phyloP scores from a whole-genome alignment of 2,888 invertebrate species.

The Meteorus cinctellus region DNA sequence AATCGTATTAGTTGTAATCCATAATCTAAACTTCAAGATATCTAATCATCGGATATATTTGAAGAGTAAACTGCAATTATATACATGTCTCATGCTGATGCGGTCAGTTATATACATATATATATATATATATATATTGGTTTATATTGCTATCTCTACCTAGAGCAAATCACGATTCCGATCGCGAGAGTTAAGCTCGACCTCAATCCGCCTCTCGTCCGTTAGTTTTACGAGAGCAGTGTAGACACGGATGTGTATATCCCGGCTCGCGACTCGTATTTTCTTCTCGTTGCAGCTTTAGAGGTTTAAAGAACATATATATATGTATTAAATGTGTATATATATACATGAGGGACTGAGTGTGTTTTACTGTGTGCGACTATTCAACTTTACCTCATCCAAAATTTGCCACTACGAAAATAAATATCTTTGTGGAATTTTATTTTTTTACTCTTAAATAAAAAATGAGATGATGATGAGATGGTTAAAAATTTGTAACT shows the following conservation, averaged over 20 bases:
- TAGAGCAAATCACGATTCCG: slow-evolving; percentile 28
- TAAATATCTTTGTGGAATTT: background rate
- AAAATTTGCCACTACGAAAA: background rate
- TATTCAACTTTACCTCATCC: background rate
- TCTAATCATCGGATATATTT: background rate
- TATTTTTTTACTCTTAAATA: too few relatives aligned
- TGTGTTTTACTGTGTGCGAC: background rate
- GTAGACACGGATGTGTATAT: slow-evolving; percentile 8
- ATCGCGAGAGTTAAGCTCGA: slow-evolving; percentile 30
- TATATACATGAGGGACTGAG: background rate
- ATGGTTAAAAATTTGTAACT: background rate
- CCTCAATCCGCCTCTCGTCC: slow-evolving; percentile 30
- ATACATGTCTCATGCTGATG: background rate
- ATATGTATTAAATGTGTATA: background rate
- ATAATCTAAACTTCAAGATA: background rate
- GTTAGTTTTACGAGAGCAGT: slow-evolving; percentile 32
- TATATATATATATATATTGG: background rate
- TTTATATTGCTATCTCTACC: background rate
- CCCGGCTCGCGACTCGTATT: background rate
- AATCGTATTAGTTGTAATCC: background rate
- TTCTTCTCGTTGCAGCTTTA: too few relatives aligned
- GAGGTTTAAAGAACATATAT: background rate
- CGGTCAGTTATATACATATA: background rate
- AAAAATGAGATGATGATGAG: too few relatives aligned
- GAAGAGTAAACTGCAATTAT: slow-evolving; percentile 2